phyloP scores from a whole-genome alignment of 1,140 invertebrate species.

The Dendrolimus punctatus region DNA sequence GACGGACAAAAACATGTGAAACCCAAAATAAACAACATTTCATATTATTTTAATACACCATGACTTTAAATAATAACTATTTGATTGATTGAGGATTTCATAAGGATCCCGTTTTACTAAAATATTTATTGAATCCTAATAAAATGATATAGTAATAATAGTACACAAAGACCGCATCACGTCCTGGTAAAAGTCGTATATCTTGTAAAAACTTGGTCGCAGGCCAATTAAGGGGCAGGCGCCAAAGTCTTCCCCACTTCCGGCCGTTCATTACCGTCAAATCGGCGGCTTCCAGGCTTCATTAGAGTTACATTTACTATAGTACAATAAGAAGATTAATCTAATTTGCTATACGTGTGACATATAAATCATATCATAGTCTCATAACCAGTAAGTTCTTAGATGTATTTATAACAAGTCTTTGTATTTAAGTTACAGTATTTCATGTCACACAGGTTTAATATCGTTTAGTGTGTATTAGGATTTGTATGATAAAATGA shows the following conservation, averaged over 20 bases:
- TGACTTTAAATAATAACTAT: no score
- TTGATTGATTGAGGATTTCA: no score
- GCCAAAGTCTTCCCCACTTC: conserved; percentile 40
- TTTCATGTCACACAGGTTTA: no score
- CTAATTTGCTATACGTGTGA: conserved; percentile 1
- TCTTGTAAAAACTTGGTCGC: conserved; percentile 55
- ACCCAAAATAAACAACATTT: no score
- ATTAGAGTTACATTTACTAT: conserved; percentile 11
- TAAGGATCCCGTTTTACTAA: no score
- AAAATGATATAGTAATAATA: neutral
- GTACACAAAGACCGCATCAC: conserved; percentile 29
- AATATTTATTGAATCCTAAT: neutral
- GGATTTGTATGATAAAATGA: no score
- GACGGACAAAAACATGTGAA: no score
- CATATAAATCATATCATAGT: neutral
- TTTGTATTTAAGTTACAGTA: no score
- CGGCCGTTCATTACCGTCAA: conserved; percentile 36
- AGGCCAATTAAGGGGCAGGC: conserved; percentile 53
- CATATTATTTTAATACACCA: no score
- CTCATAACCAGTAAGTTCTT: no score
- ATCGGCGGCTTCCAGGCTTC: conserved; percentile 32
- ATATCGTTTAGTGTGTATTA: no score
- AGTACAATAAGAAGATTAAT: conserved; percentile 1
- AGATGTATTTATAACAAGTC: no score
- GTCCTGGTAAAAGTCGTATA: conserved; percentile 21